These are phyloP conservation scores for Myopa testacea DNA, from an alignment of 2,888 invertebrate genomes.

Conservation along the genomic window DNA sequence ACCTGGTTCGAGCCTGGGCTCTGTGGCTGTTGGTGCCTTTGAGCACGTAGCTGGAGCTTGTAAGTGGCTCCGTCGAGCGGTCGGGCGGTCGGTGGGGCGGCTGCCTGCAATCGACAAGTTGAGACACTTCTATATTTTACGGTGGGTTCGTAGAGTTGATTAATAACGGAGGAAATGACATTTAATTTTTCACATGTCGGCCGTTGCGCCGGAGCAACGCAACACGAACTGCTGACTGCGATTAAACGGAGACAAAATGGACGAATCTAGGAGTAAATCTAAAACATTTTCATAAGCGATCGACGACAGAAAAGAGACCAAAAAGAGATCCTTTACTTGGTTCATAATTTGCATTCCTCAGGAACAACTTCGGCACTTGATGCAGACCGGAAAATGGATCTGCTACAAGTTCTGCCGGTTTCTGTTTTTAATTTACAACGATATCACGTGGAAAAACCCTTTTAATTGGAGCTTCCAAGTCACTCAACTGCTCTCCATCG, in stretches of 20 bases:
- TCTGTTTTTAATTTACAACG: not conserved
- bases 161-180: constrained; percentile 34
- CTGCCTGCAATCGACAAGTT: constrained; percentile 24
- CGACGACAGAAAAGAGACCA: not conserved
- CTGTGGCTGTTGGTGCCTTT: constrained; percentile 2
- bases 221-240: not conserved
- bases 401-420: not conserved
- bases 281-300: not conserved
- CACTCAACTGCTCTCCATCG: not conserved
- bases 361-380: not conserved
- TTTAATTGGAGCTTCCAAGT: constrained; percentile 3
- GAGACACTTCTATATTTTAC: constrained; percentile 29
- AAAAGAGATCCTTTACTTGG: not conserved
- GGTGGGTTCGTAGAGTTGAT: constrained; percentile 19
- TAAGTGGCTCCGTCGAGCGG: not conserved
- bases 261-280: not conserved
- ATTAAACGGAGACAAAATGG: not conserved
- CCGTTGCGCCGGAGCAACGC: not conserved
- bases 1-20: constrained; percentile 41
- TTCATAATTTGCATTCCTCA: not conserved
- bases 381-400: not conserved
- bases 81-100: not conserved
- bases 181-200: constrained; percentile 10
- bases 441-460: not conserved
- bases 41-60: not conserved